phyloP scores from a whole-genome alignment of 53 echinoderm and acorn worm genomes.

The Henricia sp. region DNA sequence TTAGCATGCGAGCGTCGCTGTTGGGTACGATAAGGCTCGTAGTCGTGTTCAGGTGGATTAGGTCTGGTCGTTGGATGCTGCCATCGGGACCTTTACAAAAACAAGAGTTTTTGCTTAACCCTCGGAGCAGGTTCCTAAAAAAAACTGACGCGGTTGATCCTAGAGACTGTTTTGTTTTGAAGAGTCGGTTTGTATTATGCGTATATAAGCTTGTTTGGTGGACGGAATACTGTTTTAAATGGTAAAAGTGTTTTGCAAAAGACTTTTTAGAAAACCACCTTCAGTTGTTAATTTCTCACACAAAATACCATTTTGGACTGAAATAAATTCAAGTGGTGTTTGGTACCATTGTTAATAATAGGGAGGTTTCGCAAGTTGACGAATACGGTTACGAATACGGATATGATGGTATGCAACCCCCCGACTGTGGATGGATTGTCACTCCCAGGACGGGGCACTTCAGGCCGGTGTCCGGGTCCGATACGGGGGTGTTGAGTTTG shows the following conservation, averaged over 20 bases:
- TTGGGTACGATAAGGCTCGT: conserved; percentile 87
- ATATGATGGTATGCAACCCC: conserved; percentile 97
- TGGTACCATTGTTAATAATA: too few relatives aligned
- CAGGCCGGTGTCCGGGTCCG: conserved; percentile 86
- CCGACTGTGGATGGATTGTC: conserved; percentile 97
- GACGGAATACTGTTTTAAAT: too few relatives aligned
- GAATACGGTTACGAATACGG: too few relatives aligned
- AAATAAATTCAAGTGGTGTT: too few relatives aligned
- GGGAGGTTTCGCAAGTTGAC: too few relatives aligned
- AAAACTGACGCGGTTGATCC: too few relatives aligned
- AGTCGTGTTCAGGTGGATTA: conserved; percentile 76
- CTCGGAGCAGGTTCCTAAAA: not conserved
- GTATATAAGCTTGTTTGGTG: too few relatives aligned
- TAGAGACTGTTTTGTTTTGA: not conserved
- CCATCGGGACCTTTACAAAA: conserved; percentile 90
- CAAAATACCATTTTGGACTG: too few relatives aligned
- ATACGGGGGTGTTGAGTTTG: conserved; percentile 80
- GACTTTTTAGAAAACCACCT: too few relatives aligned
- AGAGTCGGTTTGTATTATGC: not conserved
- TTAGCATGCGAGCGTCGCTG: conserved; percentile 79
- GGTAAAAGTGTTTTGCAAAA: too few relatives aligned
- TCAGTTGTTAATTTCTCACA: too few relatives aligned
- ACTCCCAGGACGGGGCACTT: conserved; percentile 89
- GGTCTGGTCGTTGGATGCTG: conserved; percentile 68
- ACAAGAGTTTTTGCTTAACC: not conserved